Conservation (phyloP, 2,113 vertebrate species). For the Sinocyclocheilus maitianheensis region DNA sequence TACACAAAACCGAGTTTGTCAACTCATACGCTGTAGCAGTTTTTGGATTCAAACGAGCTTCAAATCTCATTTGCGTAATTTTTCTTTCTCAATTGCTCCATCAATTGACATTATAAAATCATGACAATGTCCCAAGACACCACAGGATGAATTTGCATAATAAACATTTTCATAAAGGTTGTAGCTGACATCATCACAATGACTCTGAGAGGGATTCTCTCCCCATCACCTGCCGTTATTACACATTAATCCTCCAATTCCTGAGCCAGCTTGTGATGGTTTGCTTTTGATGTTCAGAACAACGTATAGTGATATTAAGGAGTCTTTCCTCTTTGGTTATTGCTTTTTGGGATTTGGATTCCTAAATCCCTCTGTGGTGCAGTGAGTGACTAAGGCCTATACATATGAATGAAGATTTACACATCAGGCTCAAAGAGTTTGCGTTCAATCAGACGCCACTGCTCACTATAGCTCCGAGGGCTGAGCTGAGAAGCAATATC, state of each 20-base stretch:
- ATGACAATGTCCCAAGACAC: slow-evolving; percentile 19
- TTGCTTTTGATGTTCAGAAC: slow-evolving; percentile 56
- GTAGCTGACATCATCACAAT: slow-evolving; percentile 6
- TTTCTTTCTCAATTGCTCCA: not conserved
- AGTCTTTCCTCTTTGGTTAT: slow-evolving; percentile 69
- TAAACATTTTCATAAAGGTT: slow-evolving; percentile 30
- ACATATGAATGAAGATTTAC: slow-evolving; percentile 76
- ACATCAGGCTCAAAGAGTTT: slow-evolving; percentile 66
- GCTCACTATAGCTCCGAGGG: slow-evolving; percentile 68
- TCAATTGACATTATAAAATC: slow-evolving; percentile 12
- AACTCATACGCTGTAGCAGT: not conserved
- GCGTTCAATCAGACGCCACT: slow-evolving; percentile 71
- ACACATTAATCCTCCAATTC: slow-evolving; percentile 35
- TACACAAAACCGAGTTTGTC: not conserved
- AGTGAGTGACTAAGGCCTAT: slow-evolving; percentile 70
- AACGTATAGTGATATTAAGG: slow-evolving; percentile 63
- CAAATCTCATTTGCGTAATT: slow-evolving; percentile 9
- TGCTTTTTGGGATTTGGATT: slow-evolving; percentile 67
- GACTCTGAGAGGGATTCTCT: slow-evolving; percentile 3
- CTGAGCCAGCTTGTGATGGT: slow-evolving; percentile 19
- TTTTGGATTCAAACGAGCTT: slow-evolving; percentile 5
- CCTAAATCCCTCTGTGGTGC: slow-evolving; percentile 70
- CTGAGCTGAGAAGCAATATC: slow-evolving; percentile 70
- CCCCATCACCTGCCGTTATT: slow-evolving; percentile 27
- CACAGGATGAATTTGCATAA: slow-evolving; percentile 10